Percentiles rank a stretch among this genome's conserved stretches.
Conservation (phyloP, 30 jellyfish, hydroid and myxozoan species). For the Nemopilema nomurai region DNA sequence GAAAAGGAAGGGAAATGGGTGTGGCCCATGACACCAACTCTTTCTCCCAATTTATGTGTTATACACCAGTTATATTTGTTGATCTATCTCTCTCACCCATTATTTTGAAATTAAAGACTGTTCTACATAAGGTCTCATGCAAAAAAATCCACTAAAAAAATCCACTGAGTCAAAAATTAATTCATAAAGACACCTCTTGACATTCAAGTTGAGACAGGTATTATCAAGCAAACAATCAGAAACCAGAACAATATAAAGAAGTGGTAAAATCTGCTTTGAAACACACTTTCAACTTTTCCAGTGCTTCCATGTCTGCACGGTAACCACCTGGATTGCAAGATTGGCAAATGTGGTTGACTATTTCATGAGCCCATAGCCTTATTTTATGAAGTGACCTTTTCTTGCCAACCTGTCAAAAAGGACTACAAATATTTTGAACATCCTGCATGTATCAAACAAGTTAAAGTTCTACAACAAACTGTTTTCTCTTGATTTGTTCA, state of each 20-base stretch:
- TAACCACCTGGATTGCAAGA: conserved; percentile 14
- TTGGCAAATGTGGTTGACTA: conserved; percentile 6
- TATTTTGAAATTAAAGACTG: background rate
- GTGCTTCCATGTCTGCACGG: background rate
- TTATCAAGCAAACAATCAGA: background rate
- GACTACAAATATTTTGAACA: background rate
- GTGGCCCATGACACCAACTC: background rate
- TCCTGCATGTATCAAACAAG: background rate
- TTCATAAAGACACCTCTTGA: background rate
- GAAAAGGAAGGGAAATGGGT: background rate
- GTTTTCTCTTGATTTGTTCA: background rate
- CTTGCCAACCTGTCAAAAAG: conserved; percentile 3
- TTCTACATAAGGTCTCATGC: background rate
- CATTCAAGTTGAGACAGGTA: background rate
- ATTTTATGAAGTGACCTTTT: background rate
- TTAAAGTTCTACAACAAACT: background rate
- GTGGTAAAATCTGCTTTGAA: background rate
- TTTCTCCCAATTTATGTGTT: background rate
- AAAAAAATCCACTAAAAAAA: background rate
- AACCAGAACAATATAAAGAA: background rate
- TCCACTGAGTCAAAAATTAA: background rate
- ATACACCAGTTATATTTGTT: background rate
- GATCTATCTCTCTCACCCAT: background rate
- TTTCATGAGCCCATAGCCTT: conserved; percentile 10
- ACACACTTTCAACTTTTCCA: background rate